Base-by-base conservation (phyloP, 2,797 vertebrate genomes). In the Mycteria americana region DNA sequence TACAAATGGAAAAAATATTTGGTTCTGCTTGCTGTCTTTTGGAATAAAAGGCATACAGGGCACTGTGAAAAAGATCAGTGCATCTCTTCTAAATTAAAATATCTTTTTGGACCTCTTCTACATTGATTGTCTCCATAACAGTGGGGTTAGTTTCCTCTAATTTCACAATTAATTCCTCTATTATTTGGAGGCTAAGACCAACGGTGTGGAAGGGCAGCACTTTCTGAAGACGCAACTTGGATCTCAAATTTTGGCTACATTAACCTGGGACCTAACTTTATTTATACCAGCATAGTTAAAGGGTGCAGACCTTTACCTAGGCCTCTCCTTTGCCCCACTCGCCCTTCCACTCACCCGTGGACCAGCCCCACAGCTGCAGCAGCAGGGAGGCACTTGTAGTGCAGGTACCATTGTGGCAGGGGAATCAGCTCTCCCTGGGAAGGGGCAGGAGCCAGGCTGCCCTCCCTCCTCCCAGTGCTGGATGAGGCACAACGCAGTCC, bases 291-390 rank as follows among this genome's bases (percentile, higher is more conserved):
- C 37, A 5, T 0, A 60, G 23, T 12, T 53, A 45, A 64, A 91
- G 16, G 4, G 18, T 60, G 33, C 53, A 88, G 62, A 70, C 4
- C 25, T 9, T 27, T 27, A 64, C 22, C 18, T 17, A 31, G 57
- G 11, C 37, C 8, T 19, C 27, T 64, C 39, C n/a, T 80, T 83
- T 48, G n/a, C 28, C 10, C 37, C 11, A 3, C 37, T 85, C 6
- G 0, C 1, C 45, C 27, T 23, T 18, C 19, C 28, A 28, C 12
- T 19, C 12, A n/a, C 5, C 12, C 53, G 4, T 1, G 7, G 35
- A 39, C 7, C 48, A 85, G 27, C 5, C 31, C 48, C 53, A 24
- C 2, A 70, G 43, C 30, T 2, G 2, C 63, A 72, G 67, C 48
- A 70, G 25, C 59, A 16, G 10, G 45, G 37, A 64, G 17, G 27